A percentile compares a stretch with the other conserved stretches of the same genome.
Conservation (phyloP, 2,888 invertebrate genomes). For the Pristionchus fissidentatus region DNA sequence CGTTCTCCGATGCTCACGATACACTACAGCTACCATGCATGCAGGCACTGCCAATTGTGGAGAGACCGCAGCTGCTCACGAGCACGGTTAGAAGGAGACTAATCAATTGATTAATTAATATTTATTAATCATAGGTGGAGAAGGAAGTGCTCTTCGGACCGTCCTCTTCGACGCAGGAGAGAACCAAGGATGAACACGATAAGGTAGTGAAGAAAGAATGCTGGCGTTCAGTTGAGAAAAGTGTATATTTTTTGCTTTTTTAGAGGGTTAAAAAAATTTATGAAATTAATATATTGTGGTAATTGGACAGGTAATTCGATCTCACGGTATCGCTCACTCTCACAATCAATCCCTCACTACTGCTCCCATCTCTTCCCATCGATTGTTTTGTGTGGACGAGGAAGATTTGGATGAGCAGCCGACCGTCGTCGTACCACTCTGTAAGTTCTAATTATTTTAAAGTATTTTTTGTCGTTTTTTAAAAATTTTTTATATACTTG, state of each 20-base stretch:
- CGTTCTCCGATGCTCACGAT: conserved; percentile 77
- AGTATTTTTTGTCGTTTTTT: not conserved
- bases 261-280: too few relatives aligned
- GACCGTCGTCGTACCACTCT: not conserved
- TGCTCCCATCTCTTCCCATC: not conserved
- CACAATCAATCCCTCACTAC: conserved; percentile 44
- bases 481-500: not conserved
- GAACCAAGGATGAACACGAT: conserved; percentile 44
- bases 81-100: conserved; percentile 4
- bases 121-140: not conserved
- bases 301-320: conserved; percentile 22
- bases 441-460: not conserved
- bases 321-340: conserved; percentile 22
- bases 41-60: conserved; percentile 54
- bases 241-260: not conserved
- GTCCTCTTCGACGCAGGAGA: not conserved
- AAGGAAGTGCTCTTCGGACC: conserved; percentile 44
- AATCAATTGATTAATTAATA: not conserved
- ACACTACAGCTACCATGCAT: conserved; percentile 57
- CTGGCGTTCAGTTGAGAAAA: too few relatives aligned
- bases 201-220: conserved; percentile 17
- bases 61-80: conserved; percentile 35
- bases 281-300: not conserved
- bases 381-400: conserved; percentile 9
- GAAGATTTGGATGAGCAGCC: not conserved